A percentile compares a stretch with the other conserved stretches of the same genome.
Conservation (phyloP, 2,888 invertebrate genomes). For the Acrobasis repandana region DNA sequence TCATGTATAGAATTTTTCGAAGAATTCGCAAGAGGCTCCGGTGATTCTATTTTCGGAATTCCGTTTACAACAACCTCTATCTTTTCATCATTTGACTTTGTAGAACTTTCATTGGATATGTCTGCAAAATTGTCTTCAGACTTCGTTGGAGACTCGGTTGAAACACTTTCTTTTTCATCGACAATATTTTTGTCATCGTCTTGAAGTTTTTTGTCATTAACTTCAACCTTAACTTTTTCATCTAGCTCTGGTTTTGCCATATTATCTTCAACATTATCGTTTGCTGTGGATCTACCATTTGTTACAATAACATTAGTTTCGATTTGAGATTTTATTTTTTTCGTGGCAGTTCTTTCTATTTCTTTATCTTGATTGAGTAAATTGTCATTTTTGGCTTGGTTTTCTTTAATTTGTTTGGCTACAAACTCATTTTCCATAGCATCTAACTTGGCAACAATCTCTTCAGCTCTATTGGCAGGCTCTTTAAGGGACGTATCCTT, state of each 20-base stretch:
- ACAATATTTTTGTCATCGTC: constrained; percentile 4
- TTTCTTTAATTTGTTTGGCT: constrained; percentile 54
- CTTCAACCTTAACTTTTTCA: constrained; percentile 24
- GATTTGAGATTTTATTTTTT: not conserved
- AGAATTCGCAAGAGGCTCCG: constrained; percentile 18
- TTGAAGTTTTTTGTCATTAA: not conserved
- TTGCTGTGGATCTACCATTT: not conserved
- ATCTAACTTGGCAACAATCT: constrained; percentile 60
- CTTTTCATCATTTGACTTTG: constrained; percentile 48
- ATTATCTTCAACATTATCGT: constrained; percentile 19
- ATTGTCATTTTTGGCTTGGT: constrained; percentile 63
- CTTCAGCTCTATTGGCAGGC: constrained; percentile 56
- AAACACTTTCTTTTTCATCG: constrained; percentile 42
- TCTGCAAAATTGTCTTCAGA: constrained; percentile 71
- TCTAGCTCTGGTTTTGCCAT: constrained; percentile 20
- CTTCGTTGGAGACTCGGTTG: constrained; percentile 56
- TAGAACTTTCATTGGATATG: constrained; percentile 62
- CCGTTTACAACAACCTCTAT: constrained; percentile 19
- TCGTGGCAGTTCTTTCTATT: constrained; percentile 28
- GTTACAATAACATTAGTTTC: not conserved
- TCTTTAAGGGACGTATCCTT: constrained; percentile 38
- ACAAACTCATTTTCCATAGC: constrained; percentile 71
- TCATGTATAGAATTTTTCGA: not conserved
- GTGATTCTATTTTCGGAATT: constrained; percentile 1
- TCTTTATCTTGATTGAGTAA: constrained; percentile 59